Conservation (phyloP, 2,888 invertebrate species). For the Heliconius hortense region DNA sequence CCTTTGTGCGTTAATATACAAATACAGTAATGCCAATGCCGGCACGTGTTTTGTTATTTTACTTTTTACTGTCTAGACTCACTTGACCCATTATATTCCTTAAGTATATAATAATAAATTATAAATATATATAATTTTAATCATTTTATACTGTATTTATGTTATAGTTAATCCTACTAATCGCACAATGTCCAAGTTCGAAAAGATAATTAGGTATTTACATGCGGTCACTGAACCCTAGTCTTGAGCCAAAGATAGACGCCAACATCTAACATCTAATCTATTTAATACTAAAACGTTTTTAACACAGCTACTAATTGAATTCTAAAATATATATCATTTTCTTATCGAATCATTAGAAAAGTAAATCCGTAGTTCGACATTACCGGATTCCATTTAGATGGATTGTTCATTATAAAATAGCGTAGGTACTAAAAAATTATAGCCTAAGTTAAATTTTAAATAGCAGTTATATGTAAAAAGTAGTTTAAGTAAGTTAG, state of each 20-base stretch:
- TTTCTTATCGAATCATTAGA: neutral
- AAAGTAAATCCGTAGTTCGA: too few species aligned
- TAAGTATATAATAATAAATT: neutral
- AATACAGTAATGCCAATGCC: neutral
- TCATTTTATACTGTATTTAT: neutral
- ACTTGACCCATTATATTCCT: neutral
- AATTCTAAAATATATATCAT: neutral
- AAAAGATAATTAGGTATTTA: slow-evolving; percentile 41
- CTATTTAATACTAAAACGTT: slow-evolving; percentile 12
- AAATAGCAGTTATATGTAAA: neutral
- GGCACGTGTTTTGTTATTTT: slow-evolving; percentile 13
- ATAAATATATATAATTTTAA: neutral
- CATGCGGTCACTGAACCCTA: slow-evolving; percentile 41
- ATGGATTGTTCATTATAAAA: neutral
- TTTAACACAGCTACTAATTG: slow-evolving; percentile 4
- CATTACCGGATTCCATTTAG: neutral
- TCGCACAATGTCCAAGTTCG: slow-evolving; percentile 28
- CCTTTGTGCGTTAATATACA: neutral
- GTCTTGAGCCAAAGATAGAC: slow-evolving; percentile 42
- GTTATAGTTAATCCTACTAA: slow-evolving; percentile 18
- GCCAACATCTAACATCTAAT: slow-evolving; percentile 27
- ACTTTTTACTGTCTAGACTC: neutral
- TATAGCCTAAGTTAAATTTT: neutral
- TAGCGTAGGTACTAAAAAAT: neutral
- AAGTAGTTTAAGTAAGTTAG: neutral